Evolutionary conservation across 2,888 invertebrate species (phyloP), one percentile per base, ranked within the genome.

Genomic region (Aphidoletes aphidimyza): DNA sequence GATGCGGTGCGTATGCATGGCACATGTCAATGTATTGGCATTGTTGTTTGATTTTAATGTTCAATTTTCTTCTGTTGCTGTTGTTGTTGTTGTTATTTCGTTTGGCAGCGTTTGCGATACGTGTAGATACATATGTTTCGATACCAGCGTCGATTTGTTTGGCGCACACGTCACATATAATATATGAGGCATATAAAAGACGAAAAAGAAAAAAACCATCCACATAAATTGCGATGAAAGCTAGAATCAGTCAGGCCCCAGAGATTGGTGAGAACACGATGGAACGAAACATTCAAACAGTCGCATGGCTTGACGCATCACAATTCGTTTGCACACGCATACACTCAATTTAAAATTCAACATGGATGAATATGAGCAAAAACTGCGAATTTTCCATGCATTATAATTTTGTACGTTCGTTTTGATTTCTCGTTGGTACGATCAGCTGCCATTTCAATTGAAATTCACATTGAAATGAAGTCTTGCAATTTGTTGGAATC

Each of bases 71-170:
- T 19, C n/a, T n/a, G n/a, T n/a, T n/a, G n/a, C n/a, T n/a, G n/a
- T n/a, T n/a, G n/a, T n/a, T n/a, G n/a, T n/a, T n/a, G n/a, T n/a
- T n/a, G n/a, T n/a, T n/a, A n/a, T n/a, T n/a, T n/a, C n/a, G n/a
- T 78, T 37, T 37, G 81, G n/a, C 81, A 37, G 36, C 36, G 1
- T 37, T 81, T 8, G 36, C 22, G 37, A 37, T 81, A 81, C 37
- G 81, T 81, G 81, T 81, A n/a, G 37, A 81, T 81, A 37, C 81
- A 81, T 81, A 81, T 69, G 69, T 69, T 69, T 69, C 69, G 69
- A 69, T 69, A 69, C 69, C 69, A 69, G 34, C 54, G 78, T 81
- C 81, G 37, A 81, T 37, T 81, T 81, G 81, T 81, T 81, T 81
- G 81, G 81, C 81, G 81, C 81, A 81, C 36, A 81, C 37, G 81